Evolutionary conservation across 2,113 vertebrate genomes (phyloP).

Genomic region (Polypterus bichir): DNA sequence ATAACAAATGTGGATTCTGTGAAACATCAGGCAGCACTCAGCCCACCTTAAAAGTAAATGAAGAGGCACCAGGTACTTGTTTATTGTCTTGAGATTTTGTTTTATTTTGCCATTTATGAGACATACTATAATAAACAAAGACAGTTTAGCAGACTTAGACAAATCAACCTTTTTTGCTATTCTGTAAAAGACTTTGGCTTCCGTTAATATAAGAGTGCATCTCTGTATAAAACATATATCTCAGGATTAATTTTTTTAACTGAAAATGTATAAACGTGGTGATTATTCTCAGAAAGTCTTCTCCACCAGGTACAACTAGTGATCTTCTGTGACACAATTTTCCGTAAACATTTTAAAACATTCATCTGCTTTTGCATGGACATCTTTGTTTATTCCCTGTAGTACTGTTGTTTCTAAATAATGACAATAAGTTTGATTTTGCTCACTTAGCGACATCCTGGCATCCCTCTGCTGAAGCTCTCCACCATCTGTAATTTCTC

Average conservation of each 20-base stretch:
- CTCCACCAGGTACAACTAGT: background rate
- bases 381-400: constrained; percentile 16
- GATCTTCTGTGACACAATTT: background rate
- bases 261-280: background rate
- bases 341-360: constrained; percentile 18
- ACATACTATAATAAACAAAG: too few species aligned
- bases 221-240: background rate
- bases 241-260: background rate
- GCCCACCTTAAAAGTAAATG: too few species aligned
- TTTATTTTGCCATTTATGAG: too few species aligned
- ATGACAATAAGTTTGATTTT: background rate
- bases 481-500: constrained; percentile 21
- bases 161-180: too few species aligned
- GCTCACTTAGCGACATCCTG: background rate
- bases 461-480: constrained; percentile 24
- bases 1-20: too few species aligned
- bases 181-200: too few species aligned
- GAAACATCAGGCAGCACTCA: too few species aligned
- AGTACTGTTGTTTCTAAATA: constrained; percentile 12
- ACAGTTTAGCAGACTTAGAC: too few species aligned
- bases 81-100: too few species aligned
- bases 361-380: constrained; percentile 2
- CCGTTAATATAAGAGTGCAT: too few species aligned
- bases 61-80: too few species aligned
- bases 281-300: background rate